phyloP scores from a whole-genome alignment of 1,140 invertebrate genomes.

The Drosophila chauvacae region DNA sequence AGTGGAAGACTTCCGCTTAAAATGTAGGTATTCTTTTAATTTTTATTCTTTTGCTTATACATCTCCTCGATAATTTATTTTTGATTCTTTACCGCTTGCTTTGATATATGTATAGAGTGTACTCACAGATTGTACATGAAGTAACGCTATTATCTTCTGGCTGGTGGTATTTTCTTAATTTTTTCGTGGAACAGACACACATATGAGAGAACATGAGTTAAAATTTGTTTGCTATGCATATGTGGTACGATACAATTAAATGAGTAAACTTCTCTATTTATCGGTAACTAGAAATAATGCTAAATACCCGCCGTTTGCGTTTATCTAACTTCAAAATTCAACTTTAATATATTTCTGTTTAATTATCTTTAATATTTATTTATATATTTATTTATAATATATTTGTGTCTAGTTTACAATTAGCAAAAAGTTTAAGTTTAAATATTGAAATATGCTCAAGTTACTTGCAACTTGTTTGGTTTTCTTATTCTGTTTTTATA shows the following conservation, averaged over 20 bases:
- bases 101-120: constrained; percentile 39
- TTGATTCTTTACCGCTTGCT: constrained; percentile 25
- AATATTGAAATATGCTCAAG: constrained; percentile 65
- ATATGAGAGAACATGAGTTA: constrained; percentile 53
- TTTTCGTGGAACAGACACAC: constrained; percentile 59
- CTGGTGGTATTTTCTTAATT: constrained; percentile 29
- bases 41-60: constrained; percentile 21
- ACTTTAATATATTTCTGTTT: constrained; percentile 63
- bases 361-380: constrained; percentile 25
- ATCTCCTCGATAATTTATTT: constrained; percentile 53
- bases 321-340: constrained; percentile 61
- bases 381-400: constrained; percentile 39
- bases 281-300: constrained; percentile 57
- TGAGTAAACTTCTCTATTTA: constrained; percentile 64
- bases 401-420: constrained; percentile 60
- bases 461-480: constrained; percentile 49
- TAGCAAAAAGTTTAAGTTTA: constrained; percentile 62
- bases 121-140: constrained; percentile 31
- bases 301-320: constrained; percentile 34
- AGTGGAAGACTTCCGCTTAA: constrained; percentile 84
- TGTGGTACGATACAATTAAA: constrained; percentile 44
- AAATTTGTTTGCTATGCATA: constrained; percentile 64
- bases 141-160: constrained; percentile 26
- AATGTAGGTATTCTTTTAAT: constrained; percentile 64
- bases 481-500: constrained; percentile 41